Conservation (phyloP, 1,140 invertebrate species). For the Brachionus sp. region DNA sequence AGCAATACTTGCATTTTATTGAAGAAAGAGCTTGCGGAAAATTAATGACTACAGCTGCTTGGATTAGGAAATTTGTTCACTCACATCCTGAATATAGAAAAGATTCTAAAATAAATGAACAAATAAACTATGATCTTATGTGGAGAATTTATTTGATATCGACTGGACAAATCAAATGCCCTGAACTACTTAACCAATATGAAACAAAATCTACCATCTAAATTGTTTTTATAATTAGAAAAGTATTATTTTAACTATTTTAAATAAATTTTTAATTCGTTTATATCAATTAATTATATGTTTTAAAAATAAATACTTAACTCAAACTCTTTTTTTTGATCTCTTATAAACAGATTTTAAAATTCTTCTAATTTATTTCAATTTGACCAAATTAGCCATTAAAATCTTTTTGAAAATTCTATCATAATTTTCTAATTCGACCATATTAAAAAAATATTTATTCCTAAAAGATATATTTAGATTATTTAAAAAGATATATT, state of each 20-base stretch:
- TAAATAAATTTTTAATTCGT: not conserved
- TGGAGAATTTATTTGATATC: slow-evolving; percentile 61
- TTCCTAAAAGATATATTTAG: too few relatives aligned
- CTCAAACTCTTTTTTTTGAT: too few relatives aligned
- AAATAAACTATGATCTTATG: slow-evolving; percentile 88
- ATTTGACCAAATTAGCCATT: too few relatives aligned
- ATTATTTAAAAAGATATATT: too few relatives aligned
- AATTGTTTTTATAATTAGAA: not conserved
- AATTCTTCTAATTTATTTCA: too few relatives aligned
- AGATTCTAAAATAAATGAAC: slow-evolving; percentile 82
- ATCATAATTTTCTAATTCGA: too few relatives aligned
- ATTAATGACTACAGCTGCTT: slow-evolving; percentile 63
- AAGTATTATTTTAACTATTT: not conserved
- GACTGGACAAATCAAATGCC: slow-evolving; percentile 27
- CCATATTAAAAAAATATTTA: too few relatives aligned
- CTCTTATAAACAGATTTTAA: too few relatives aligned
- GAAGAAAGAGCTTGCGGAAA: slow-evolving; percentile 72
- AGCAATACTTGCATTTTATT: slow-evolving; percentile 92
- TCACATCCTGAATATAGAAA: slow-evolving; percentile 81
- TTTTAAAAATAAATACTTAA: too few relatives aligned
- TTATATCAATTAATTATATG: too few relatives aligned
- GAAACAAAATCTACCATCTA: slow-evolving; percentile 33
- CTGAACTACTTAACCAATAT: not conserved
- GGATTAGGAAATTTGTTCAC: slow-evolving; percentile 84
- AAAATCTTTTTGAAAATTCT: too few relatives aligned